Conservation (phyloP, 2,113 vertebrate genomes). For the Castor canadensis region DNA sequence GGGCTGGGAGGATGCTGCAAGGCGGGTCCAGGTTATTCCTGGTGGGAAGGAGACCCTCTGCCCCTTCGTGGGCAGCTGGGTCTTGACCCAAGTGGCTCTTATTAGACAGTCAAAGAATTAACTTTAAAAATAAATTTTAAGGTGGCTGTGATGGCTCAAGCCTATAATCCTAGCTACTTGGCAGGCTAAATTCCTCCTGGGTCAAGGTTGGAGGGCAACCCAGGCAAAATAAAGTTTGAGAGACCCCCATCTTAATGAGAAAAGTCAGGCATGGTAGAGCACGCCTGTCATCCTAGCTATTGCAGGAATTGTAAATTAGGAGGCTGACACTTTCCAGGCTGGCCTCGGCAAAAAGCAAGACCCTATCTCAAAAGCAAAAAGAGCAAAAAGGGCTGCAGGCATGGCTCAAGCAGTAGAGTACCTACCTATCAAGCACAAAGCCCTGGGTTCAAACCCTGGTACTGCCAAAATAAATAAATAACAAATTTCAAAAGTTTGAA, state of each 20-base stretch:
- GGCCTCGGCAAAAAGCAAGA: too few species aligned
- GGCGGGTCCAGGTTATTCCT: neutral
- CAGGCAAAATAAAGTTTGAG: too few species aligned
- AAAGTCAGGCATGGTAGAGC: too few species aligned
- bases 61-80: neutral
- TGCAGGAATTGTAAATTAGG: too few species aligned
- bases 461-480: neutral
- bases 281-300: too few species aligned
- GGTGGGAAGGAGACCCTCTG: too few species aligned
- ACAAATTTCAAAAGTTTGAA: neutral
- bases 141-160: rapidly evolving
- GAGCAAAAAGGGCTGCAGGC: neutral
- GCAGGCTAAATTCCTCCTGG: neutral
- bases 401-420: neutral
- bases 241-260: too few species aligned
- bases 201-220: neutral
- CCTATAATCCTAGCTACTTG: neutral
- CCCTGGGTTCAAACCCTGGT: neutral
- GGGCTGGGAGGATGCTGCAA: neutral
- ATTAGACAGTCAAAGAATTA: neutral
- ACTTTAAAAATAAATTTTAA: neutral
- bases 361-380: too few species aligned
- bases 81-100: neutral
- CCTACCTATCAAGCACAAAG: neutral
- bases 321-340: too few species aligned